Evolutionary conservation across 37 sponge, comb jelly and placozoan species (phyloP).

Genomic region (Mnemiopsis leidyi): DNA sequence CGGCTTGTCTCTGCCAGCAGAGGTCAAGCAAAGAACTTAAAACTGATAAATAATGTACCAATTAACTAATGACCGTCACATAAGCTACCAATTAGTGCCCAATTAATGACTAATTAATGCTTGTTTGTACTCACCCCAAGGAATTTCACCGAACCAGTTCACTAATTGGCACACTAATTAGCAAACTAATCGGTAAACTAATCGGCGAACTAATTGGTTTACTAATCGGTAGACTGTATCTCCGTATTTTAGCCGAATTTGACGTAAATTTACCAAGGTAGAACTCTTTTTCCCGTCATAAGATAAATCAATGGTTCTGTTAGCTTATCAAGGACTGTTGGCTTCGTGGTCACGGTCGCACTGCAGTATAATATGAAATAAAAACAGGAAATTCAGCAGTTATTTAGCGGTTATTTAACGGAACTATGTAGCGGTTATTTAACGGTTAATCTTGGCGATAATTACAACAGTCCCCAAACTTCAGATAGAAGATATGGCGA

Average conservation of each 20-base stretch:
- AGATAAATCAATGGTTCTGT: constrained; percentile 20
- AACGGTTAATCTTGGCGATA: no score
- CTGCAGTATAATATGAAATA: neutral
- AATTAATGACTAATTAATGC: neutral
- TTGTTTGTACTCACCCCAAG: no score
- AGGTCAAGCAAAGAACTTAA: neutral
- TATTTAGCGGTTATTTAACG: no score
- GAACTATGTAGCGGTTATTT: no score
- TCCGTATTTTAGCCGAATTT: neutral
- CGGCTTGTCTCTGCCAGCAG: neutral
- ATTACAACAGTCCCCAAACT: no score
- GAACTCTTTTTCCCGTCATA: constrained; percentile 16
- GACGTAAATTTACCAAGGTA: constrained; percentile 41
- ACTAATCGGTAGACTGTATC: no score
- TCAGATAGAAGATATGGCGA: no score
- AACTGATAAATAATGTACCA: no score
- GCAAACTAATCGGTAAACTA: neutral
- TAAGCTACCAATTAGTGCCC: neutral
- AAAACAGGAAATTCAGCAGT: no score
- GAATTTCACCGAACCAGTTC: no score
- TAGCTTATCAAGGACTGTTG: constrained; percentile 30
- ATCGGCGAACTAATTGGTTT: neutral
- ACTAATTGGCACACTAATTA: no score
- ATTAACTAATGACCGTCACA: no score
- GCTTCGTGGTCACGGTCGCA: constrained; percentile 52